Evolutionary conservation across 2,113 vertebrate genomes (phyloP), one percentile per base, ranked within the genome.

Genomic region (Steatornis caripensis): DNA sequence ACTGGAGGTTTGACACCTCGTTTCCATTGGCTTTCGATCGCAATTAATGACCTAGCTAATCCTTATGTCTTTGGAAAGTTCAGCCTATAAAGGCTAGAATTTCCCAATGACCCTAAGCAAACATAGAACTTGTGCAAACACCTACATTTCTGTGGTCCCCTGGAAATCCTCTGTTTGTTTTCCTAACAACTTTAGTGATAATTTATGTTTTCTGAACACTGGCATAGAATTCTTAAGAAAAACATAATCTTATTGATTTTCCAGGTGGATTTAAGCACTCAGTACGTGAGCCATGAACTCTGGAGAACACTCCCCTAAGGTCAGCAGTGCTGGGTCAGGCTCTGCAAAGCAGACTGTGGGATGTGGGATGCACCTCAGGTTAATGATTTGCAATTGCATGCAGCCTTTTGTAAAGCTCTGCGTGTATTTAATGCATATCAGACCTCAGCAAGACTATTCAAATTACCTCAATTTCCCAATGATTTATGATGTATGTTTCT

Each of bases 161-260:
- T 90, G 83, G 82, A 93, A 93, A 90, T 78, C 80, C 53, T 61
- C 41, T 90, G 60, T 77, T 93, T 97, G 92, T 92, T 97, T 93
- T 94, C 64, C 39, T 92, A 95, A 88, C 79, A 90, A 64, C 87
- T 96, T 93, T 86, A 39, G 34, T 55, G 60, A 94, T 93, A 92
- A 94, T 96, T 95, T 93, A 94, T 81, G 64, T 86, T 96, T 97
- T 96, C 86, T 5, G 45, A 94, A 87, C 72, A 66, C 65, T 72
- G 69, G 43, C 70, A 82, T 60, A 89, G 90, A 86, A 89, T 84
- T 94, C 79, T 88, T 84, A 92, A 89, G 76, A 91, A 95, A 96
- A 96, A 91, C 89, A 96, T 34, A 64, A 54, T 82, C 55, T 81
- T 55, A 20, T 91, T 51, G 48, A 82, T 93, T 95, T 90, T 95